Evolutionary conservation across 2,888 invertebrate species (phyloP).

Genomic region (Brenthis ino): DNA sequence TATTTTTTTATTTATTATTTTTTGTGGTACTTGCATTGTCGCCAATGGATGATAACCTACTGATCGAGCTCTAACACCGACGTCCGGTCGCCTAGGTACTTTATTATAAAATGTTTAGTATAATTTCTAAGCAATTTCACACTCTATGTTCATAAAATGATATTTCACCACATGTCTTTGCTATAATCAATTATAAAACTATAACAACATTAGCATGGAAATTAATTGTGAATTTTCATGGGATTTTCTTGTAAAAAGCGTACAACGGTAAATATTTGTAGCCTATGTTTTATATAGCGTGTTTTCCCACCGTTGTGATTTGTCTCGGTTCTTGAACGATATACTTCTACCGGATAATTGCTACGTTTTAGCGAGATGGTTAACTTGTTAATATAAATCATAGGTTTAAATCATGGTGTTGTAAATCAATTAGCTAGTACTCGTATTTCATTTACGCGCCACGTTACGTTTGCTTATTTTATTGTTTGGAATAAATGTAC

Average conservation of each 20-base stretch:
- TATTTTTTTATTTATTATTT: too few relatives aligned
- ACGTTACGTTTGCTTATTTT: background rate
- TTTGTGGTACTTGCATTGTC: too few relatives aligned
- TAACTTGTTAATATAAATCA: conserved; percentile 26
- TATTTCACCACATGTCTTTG: background rate
- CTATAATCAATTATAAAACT: conserved; percentile 5
- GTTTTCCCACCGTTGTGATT: conserved; percentile 68
- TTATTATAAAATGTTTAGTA: too few relatives aligned
- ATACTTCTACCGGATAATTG: conserved; percentile 42
- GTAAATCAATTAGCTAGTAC: conserved; percentile 11
- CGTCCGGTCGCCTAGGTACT: too few relatives aligned
- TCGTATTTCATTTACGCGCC: conserved; percentile 7
- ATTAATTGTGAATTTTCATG: conserved; percentile 40
- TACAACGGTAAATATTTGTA: conserved; percentile 64
- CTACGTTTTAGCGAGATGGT: conserved; percentile 27
- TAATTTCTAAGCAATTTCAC: too few relatives aligned
- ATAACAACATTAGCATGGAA: conserved; percentile 11
- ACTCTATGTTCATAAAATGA: too few relatives aligned
- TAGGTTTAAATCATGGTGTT: conserved; percentile 14
- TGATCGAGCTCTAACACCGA: too few relatives aligned
- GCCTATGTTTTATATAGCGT: conserved; percentile 46
- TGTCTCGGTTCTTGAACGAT: conserved; percentile 47
- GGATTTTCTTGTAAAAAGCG: conserved; percentile 52
- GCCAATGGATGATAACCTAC: too few relatives aligned
- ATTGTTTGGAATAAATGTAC: too few relatives aligned